Evolutionary conservation across 2,113 vertebrate species (phyloP), one percentile per base, ranked within the genome.

Genomic region (Falco punctatus): DNA sequence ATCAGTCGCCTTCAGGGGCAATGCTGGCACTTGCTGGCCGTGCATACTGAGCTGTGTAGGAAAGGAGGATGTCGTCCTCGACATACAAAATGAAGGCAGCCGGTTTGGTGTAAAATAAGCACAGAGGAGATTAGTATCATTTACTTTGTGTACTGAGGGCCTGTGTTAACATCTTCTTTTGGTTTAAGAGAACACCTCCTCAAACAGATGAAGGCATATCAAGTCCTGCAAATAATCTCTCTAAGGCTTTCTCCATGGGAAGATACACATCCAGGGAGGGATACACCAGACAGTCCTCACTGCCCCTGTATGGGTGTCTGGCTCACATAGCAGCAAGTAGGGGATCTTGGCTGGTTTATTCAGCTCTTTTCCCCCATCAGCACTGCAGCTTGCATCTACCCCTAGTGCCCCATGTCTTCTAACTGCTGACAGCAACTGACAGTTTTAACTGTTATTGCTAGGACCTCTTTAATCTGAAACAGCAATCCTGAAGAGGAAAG

Each of bases 1-100:
- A 67, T 62, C 58, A 11, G 62, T 58, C 42, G 51, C 24, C n/a
- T 88, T 42, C 54, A 80, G 78, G 22, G 48, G 33, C 55, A 70
- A 30, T 1, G 2, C 28, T 51, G 8, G 20, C 32, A 40, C 38
- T 1, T 81, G 32, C 16, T 83, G 32, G 11, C 0, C 0, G 42
- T 26, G 18, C 33, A 32, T 15, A 54, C 21, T 0, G 0, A 54
- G n/a, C 35, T 84, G 42, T 18, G 24, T 22, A 48, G n/a, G n/a
- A 78, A 65, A 51, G 46, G 11, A 81, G 46, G 10, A 15, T 55
- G 32, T 51, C 51, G 26, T 21, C 54, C 83, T 69, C 82, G 54
- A 62, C 46, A 48, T 4, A 54, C 8, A 78, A 74, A 81, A 88
- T 3, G 10, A 62, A 78, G 32, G 32, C n/a, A 59, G 30, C 23